These are phyloP conservation scores for Paedocypris micromegethes DNA, from an alignment of 2,797 vertebrate species.

Conservation along the genomic window DNA sequence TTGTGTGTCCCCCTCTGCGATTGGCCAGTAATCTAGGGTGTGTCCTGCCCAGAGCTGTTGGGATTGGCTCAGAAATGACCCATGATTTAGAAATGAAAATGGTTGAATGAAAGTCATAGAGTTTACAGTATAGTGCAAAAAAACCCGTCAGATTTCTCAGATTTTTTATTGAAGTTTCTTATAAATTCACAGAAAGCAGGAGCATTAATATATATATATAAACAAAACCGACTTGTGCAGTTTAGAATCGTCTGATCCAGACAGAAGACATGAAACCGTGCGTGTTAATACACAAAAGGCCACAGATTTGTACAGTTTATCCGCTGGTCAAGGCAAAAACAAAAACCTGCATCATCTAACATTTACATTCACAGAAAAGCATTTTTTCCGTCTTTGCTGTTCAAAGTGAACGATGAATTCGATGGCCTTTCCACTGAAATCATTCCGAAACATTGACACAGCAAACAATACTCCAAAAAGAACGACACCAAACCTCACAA, in stretches of 20 bases:
- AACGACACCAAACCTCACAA: too few species aligned
- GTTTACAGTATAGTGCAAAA: slow-evolving; percentile 7
- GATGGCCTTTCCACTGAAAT: too few species aligned
- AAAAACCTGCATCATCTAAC: neutral
- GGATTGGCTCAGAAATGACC: too few species aligned
- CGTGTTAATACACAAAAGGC: slow-evolving; percentile 1
- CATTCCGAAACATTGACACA: too few species aligned
- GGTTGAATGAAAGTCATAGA: neutral
- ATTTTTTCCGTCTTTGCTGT: neutral
- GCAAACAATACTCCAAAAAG: too few species aligned
- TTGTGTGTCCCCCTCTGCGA: too few species aligned
- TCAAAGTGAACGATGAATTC: too few species aligned
- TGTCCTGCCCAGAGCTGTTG: too few species aligned
- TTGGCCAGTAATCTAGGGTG: too few species aligned
- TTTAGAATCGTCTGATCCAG: slow-evolving; percentile 2
- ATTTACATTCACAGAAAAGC: neutral
- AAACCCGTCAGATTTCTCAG: neutral
- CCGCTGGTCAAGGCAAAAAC: slow-evolving; percentile 7
- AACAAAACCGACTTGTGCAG: slow-evolving; percentile 45
- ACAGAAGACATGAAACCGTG: neutral
- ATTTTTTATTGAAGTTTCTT: slow-evolving; percentile 42
- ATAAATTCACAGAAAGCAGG: slow-evolving; percentile 25
- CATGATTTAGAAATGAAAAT: neutral
- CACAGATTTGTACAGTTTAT: slow-evolving; percentile 1
- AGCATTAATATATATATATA: slow-evolving; percentile 22